These are phyloP conservation scores for Mycogona germanica DNA, from an alignment of 2,888 invertebrate species.

Conservation along the genomic window DNA sequence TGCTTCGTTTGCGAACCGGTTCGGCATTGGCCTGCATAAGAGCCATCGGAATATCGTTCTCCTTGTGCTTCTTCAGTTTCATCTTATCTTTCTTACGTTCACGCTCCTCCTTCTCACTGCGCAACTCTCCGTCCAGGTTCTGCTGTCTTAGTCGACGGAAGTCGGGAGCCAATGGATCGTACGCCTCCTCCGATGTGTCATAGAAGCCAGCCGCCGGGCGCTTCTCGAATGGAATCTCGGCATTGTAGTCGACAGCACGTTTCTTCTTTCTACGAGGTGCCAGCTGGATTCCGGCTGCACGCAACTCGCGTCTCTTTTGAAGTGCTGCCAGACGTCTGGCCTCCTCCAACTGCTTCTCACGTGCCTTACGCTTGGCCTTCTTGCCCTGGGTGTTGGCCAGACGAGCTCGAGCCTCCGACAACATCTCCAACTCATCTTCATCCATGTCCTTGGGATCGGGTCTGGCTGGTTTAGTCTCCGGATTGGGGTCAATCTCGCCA, in stretches of 20 bases:
- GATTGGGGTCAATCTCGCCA: conserved; percentile 99
- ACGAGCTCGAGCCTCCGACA: conserved; percentile 95
- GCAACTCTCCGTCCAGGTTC: conserved; percentile 80
- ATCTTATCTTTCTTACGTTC: conserved; percentile 91
- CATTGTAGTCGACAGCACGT: conserved; percentile 91
- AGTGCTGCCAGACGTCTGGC: conserved; percentile 89
- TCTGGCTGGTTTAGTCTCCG: conserved; percentile 97
- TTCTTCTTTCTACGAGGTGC: conserved; percentile 40
- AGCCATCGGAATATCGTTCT: conserved; percentile 79
- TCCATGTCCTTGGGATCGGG: conserved; percentile 99
- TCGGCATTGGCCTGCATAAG: conserved; percentile 56
- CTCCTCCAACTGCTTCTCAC: conserved; percentile 97
- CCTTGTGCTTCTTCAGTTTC: conserved; percentile 87
- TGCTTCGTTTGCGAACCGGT: conserved; percentile 83
- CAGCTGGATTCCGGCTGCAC: conserved; percentile 82
- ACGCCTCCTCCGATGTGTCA: conserved; percentile 78
- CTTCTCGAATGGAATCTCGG: conserved; percentile 96
- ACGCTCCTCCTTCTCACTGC: conserved; percentile 83
- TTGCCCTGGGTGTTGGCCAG: conserved; percentile 86
- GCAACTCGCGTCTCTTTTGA: conserved; percentile 92
- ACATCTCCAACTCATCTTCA: conserved; percentile 99
- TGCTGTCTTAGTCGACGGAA: conserved; percentile 82
- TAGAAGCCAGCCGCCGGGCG: conserved; percentile 85
- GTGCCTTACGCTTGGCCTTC: conserved; percentile 54
- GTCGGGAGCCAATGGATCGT: conserved; percentile 80